A percentile compares a stretch with the other conserved stretches of the same genome.
These are phyloP conservation scores for Columba guinea DNA, from an alignment of 2,797 vertebrate genomes.

Conservation along the genomic window DNA sequence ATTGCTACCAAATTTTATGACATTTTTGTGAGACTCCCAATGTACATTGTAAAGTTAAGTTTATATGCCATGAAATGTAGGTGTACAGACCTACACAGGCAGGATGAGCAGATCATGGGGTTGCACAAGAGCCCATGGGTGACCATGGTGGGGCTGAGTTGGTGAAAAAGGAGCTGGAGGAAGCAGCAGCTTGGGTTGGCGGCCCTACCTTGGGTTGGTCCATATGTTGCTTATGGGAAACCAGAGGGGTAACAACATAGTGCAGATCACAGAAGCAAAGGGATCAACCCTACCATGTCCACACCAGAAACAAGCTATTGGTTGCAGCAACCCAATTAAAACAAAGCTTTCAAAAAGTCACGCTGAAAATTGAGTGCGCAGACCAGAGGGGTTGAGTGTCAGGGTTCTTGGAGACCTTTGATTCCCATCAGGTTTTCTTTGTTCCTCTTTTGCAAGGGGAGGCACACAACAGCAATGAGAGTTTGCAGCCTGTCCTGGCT, in stretches of 20 bases:
- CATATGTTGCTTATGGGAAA: background rate
- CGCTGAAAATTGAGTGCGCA: background rate
- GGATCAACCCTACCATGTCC: fast-evolving
- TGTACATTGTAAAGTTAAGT: background rate
- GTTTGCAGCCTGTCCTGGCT: background rate
- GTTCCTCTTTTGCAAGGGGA: background rate
- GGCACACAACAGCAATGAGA: background rate
- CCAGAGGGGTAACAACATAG: background rate
- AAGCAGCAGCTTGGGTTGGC: background rate
- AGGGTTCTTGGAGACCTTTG: background rate
- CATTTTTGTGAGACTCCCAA: background rate
- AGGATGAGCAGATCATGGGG: background rate
- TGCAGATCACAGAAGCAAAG: background rate
- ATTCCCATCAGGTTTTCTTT: background rate
- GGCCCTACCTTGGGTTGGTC: background rate
- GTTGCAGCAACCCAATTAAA: background rate
- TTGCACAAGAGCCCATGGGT: fast-evolving
- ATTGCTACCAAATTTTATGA: background rate
- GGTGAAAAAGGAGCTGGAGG: background rate
- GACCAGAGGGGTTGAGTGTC: background rate
- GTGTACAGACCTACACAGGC: too few species aligned
- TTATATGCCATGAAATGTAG: background rate
- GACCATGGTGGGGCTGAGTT: background rate
- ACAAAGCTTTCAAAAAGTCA: background rate
- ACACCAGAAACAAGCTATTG: background rate